Percentiles rank a stretch among this genome's conserved stretches.
These are phyloP conservation scores for Diacarnus erythraeanus DNA, from an alignment of 37 sponge, comb jelly and placozoan species.

Conservation along the genomic window DNA sequence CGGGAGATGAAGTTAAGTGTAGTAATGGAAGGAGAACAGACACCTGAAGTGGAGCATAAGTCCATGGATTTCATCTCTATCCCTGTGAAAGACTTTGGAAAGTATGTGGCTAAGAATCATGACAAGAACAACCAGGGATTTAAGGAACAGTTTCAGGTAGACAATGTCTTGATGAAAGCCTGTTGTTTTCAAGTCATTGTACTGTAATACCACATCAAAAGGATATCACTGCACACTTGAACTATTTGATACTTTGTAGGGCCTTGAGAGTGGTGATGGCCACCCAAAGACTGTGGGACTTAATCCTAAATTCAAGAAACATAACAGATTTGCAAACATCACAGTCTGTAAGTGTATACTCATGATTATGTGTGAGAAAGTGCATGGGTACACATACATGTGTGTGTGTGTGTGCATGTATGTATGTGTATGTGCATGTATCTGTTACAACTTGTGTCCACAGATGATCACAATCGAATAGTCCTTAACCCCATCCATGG, in stretches of 20 bases:
- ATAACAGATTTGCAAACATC: conserved; percentile 60
- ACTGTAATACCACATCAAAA: background rate
- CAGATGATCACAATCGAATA: conserved; percentile 75
- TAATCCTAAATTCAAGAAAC: conserved; percentile 8
- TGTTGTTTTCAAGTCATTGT: background rate
- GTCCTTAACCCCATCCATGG: conserved; percentile 40
- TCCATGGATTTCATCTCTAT: background rate
- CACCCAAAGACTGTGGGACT: background rate
- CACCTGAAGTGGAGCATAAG: background rate
- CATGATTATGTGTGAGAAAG: background rate
- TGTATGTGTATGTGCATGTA: background rate
- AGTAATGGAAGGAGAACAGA: conserved; percentile 13
- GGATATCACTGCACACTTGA: background rate
- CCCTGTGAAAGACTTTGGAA: conserved; percentile 22
- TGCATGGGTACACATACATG: background rate
- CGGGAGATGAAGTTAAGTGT: conserved; percentile 22
- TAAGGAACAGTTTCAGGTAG: conserved; percentile 19
- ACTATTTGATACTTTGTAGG: background rate
- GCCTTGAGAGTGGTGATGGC: background rate
- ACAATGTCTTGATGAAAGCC: background rate
- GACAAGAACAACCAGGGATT: conserved; percentile 18
- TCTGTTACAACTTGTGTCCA: background rate
- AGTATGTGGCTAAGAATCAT: conserved; percentile 21
- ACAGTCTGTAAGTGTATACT: conserved; percentile 41
- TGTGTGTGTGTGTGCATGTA: background rate